Evolutionary conservation across 2,888 invertebrate genomes (phyloP).

Genomic region (Disparrhopalites patrizii): DNA sequence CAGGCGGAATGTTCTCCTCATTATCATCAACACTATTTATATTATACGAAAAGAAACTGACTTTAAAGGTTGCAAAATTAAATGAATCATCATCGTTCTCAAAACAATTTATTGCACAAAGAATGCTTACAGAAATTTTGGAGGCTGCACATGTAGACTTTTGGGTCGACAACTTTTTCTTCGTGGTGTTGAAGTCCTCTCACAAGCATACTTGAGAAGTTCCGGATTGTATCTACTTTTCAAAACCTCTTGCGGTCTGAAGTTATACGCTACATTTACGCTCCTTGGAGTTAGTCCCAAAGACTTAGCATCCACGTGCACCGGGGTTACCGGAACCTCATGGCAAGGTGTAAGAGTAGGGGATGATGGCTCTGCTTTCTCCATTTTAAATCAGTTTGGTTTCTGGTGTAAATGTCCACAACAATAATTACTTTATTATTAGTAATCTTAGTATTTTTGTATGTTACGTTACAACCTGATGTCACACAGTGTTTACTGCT

Average conservation of each 20-base stretch:
- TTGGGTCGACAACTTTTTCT: neutral
- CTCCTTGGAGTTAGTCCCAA: neutral
- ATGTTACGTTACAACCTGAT: neutral
- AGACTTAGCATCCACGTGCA: neutral
- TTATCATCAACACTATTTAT: no score
- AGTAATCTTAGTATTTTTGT: neutral
- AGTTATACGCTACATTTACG: neutral
- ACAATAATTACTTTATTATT: neutral
- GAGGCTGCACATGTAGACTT: no score
- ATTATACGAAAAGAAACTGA: no score
- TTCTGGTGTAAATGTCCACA: neutral
- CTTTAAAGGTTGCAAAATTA: no score
- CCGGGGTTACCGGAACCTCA: no score
- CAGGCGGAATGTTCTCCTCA: no score
- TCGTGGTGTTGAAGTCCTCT: neutral
- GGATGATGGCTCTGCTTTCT: neutral
- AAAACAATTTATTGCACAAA: neutral
- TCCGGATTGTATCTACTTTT: neutral
- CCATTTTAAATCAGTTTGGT: neutral
- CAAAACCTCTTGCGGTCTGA: neutral
- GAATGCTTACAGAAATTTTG: no score
- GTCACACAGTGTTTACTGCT: neutral
- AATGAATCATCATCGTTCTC: neutral
- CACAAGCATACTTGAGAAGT: neutral
- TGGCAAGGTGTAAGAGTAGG: no score